Base-by-base conservation (phyloP, 2,113 vertebrate genomes). In the Stegastes partitus region DNA sequence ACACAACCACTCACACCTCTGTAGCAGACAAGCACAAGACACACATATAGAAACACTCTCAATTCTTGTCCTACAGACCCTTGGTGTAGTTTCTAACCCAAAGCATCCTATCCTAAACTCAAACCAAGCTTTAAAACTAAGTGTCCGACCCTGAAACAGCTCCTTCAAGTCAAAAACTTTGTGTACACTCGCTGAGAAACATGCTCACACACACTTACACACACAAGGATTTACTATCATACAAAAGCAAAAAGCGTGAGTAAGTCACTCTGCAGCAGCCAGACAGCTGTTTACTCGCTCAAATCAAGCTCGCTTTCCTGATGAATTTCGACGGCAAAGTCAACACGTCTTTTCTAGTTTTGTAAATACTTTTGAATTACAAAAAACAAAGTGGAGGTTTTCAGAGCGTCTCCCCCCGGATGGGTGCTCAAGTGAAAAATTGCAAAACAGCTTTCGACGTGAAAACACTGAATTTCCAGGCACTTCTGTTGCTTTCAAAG, bases 1-100 rank as follows among this genome's bases (percentile, higher is more conserved):
- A 58, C 47, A 54, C 45, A 42, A 64, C 31, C 57, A 51, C 37
- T 53, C 51, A 44, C 63, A 69, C 56, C 25, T 31, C 28, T 47
- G 8, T 37, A 65, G 5, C 25, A 12, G 0, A 31, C 3, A 31
- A 54, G 19, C 26, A 14, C 26, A 37, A 42, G 11, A 42, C 39
- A 42, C 39, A 42, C 39, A 15, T 15, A 7, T 15, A 14, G 2
- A 42, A 12, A 42, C 39, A 42, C 39, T 14, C 39, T 8, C 6
- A 34, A 9, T 34, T 34, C 31, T 34, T 34, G 6, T 34, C 1
- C 31, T 8, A 9, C 31, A 34, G 31, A 34, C 31, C 31, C 31
- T 34, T 34, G 31, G 31, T n/a, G n/a, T n/a, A n/a, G n/a, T n/a
- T n/a, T n/a, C n/a, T n/a, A n/a, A n/a, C n/a, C n/a, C n/a, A n/a